Percentiles rank a stretch among this genome's conserved stretches.
Evolutionary conservation across 2,888 invertebrate genomes (phyloP).

Genomic region (Crossocerus cetratus): DNA sequence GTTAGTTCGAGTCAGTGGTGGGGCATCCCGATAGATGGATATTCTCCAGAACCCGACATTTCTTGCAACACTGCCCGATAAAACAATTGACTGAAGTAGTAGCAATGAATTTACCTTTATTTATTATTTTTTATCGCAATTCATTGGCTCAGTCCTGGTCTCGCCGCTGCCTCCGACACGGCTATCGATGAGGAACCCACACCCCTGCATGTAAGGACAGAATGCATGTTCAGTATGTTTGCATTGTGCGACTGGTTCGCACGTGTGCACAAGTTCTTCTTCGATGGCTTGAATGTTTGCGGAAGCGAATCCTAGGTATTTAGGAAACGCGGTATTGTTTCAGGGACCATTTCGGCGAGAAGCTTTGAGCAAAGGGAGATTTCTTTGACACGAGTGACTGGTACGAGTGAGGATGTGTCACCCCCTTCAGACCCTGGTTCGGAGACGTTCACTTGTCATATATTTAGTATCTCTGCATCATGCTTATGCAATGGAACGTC

Average conservation of each 20-base stretch:
- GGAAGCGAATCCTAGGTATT: conserved; percentile 16
- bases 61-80: too few relatives aligned
- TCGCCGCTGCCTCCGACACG: too few relatives aligned
- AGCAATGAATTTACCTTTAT: too few relatives aligned
- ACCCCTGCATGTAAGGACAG: conserved; percentile 10
- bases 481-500: not conserved
- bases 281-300: not conserved
- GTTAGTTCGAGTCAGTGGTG: too few relatives aligned
- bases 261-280: not conserved
- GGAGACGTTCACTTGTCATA: not conserved
- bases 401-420: not conserved
- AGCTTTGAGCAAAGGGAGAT: not conserved
- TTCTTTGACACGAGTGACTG: not conserved
- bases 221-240: conserved; percentile 10
- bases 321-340: conserved; percentile 30
- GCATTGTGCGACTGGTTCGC: conserved; percentile 37
- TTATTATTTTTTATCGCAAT: too few relatives aligned
- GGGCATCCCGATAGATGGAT: too few relatives aligned
- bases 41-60: too few relatives aligned
- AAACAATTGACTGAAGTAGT: too few relatives aligned
- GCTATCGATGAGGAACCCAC: too few relatives aligned
- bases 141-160: too few relatives aligned
- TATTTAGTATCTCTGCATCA: not conserved
- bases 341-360: not conserved
- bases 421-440: not conserved